Evolutionary conservation across 2,797 vertebrate genomes (phyloP), one percentile per base, ranked within the genome.

Genomic region (Scleropages formosus): DNA sequence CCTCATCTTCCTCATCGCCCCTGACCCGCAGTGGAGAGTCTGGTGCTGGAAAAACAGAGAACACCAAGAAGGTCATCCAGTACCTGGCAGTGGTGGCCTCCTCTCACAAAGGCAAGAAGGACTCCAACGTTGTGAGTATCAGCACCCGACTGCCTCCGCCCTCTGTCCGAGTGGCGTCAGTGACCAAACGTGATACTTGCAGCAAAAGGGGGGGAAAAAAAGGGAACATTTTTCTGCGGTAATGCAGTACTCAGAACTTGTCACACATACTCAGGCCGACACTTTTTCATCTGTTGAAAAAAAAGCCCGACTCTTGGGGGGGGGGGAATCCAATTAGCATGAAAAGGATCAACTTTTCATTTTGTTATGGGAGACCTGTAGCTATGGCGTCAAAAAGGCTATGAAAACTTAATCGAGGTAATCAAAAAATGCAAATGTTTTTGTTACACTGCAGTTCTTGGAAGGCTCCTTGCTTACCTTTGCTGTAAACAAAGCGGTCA

Each of bases 1-100:
- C 56, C 26, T 70, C 56, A 27, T 62, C 24, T 46, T 31, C 3
- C 44, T 76, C 46, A 20, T 74, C 11, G 39, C 22, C 18, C 18
- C 56, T 56, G 53, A 80, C 77, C 71, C 78, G 75, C 77, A 99
- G 97, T 73, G 97, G 97, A 22, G 97, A 98, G 90, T 99, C 97
- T 60, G 97, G 97, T 71, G 97, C 97, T 0, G 97, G 97, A 26
- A 99, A 99, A 87, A 98, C 97, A 0, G 97, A 98, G 85, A 98
- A 98, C 82, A 98, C 97, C 83, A 99, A 99, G 87, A 99, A 99
- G 82, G 97, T 98, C 79, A 98, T 98, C 87, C 97, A 98, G 88
- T 99, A 98, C 80, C 89, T 99, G 88, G 97, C 97, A 13, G 88
- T 96, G 10, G 95, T 98, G 72, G 97, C 97, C 60, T 98, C 97